Evolutionary conservation across 2,797 vertebrate genomes (phyloP).

Genomic region (Valencia hispanica): DNA sequence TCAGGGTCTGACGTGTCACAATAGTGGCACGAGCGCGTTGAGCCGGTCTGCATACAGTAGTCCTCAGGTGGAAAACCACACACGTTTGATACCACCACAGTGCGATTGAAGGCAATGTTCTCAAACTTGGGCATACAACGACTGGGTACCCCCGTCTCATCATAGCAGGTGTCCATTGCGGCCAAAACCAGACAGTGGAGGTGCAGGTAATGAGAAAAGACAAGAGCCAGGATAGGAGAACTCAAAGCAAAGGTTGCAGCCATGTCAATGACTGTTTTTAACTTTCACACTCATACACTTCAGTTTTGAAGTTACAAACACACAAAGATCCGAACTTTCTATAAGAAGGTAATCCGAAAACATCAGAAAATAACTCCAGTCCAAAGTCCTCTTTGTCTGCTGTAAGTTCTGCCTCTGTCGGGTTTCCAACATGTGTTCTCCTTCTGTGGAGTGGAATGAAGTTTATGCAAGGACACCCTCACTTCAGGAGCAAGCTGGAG

Average conservation of each 20-base stretch:
- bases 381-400: constrained; percentile 37
- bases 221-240: constrained; percentile 44
- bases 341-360: constrained; percentile 44
- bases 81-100: constrained; percentile 79
- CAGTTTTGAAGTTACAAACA: constrained; percentile 22
- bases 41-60: constrained; percentile 91
- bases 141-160: constrained; percentile 74
- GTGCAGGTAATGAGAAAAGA: constrained; percentile 52
- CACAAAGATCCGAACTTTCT: constrained; percentile 32
- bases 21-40: constrained; percentile 82
- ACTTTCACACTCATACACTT: constrained; percentile 27
- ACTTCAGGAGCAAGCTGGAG: constrained; percentile 57
- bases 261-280: constrained; percentile 56
- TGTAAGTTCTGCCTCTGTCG: constrained; percentile 37
- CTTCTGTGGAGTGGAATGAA: constrained; percentile 66
- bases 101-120: constrained; percentile 88
- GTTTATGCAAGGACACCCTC: constrained; percentile 67
- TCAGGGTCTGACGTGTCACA: constrained; percentile 79
- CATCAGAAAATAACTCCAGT: constrained; percentile 27
- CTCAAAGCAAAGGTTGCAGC: constrained; percentile 59
- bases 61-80: constrained; percentile 89
- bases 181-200: constrained; percentile 43
- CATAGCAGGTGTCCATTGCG: constrained; percentile 85
- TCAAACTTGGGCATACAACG: constrained; percentile 92
- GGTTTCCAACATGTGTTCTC: constrained; percentile 73